These are phyloP conservation scores for Boulengeromyrus knoepffleri DNA, from an alignment of 2,113 vertebrate genomes.

Conservation along the genomic window DNA sequence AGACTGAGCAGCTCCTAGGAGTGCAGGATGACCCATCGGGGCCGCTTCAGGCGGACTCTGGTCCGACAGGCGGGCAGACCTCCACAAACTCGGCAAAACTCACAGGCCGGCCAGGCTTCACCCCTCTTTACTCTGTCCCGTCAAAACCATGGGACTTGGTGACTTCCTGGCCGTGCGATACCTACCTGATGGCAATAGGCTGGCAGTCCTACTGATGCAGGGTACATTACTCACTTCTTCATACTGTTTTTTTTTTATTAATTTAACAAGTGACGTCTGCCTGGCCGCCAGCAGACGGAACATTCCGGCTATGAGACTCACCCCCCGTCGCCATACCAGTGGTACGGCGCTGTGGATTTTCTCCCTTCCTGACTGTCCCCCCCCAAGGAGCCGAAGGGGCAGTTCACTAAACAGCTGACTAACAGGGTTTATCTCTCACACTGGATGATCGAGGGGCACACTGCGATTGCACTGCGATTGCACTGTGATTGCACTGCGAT, in stretches of 20 bases:
- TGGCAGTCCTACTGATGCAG: constrained; percentile 39
- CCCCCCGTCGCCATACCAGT: neutral
- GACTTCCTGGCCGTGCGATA: neutral
- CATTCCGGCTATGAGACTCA: constrained; percentile 7
- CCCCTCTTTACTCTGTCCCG: neutral
- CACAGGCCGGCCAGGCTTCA: constrained; percentile 14
- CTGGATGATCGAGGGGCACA: constrained; percentile 6
- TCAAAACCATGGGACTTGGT: neutral
- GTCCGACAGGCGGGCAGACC: constrained; percentile 34
- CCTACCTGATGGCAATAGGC: neutral
- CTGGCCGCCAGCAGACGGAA: neutral
- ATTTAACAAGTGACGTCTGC: neutral
- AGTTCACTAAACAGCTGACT: neutral
- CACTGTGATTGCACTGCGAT: neutral
- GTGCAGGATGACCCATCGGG: constrained; percentile 39
- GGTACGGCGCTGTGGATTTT: constrained; percentile 4
- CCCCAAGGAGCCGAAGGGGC: neutral
- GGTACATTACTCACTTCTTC: constrained; percentile 18
- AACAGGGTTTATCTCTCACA: constrained; percentile 6
- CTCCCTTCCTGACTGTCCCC: neutral
- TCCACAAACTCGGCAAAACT: constrained; percentile 42
- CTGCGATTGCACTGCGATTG: neutral
- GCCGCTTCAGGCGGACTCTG: constrained; percentile 29
- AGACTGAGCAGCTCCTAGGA: constrained; percentile 60
- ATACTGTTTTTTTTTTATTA: neutral